A percentile compares a stretch with the other conserved stretches of the same genome.
Evolutionary conservation across 2,797 vertebrate genomes (phyloP).

Genomic region (Nannoperca australis): DNA sequence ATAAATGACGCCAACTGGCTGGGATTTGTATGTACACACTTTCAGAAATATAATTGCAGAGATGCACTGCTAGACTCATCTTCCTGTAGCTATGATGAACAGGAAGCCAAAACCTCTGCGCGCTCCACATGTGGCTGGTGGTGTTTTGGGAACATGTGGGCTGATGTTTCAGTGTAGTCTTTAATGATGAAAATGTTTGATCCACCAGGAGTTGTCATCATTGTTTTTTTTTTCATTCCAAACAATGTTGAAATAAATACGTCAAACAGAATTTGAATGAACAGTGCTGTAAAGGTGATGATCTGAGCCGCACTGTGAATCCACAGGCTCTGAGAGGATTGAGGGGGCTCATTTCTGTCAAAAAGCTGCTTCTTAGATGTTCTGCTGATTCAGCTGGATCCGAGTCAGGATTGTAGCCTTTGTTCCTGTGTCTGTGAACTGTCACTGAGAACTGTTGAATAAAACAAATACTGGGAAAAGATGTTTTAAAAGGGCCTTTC

Average conservation of each 20-base stretch:
- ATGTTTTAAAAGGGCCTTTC: conserved; percentile 8
- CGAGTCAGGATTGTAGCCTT: conserved; percentile 6
- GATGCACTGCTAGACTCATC: conserved; percentile 29
- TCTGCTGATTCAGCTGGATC: conserved; percentile 13
- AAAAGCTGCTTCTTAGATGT: conserved; percentile 5
- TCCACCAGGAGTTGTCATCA: background rate
- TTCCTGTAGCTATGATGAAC: conserved; percentile 33
- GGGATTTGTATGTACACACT: conserved; percentile 1
- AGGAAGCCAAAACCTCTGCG: conserved; percentile 25
- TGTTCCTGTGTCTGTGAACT: conserved; percentile 5
- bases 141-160: conserved; percentile 13
- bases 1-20: conserved; percentile 52
- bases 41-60: conserved; percentile 33
- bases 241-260: background rate
- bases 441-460: background rate
- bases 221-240: background rate
- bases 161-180: conserved; percentile 28
- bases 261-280: background rate
- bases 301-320: background rate
- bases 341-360: background rate
- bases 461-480: conserved; percentile 4
- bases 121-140: conserved; percentile 12
- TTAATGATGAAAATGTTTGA: conserved; percentile 32
- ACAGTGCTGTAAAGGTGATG: background rate
- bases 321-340: background rate